Percentiles rank a stretch among this genome's conserved stretches.
Conservation (phyloP, 1,140 invertebrate species). For the Apocrypta bakeri region DNA sequence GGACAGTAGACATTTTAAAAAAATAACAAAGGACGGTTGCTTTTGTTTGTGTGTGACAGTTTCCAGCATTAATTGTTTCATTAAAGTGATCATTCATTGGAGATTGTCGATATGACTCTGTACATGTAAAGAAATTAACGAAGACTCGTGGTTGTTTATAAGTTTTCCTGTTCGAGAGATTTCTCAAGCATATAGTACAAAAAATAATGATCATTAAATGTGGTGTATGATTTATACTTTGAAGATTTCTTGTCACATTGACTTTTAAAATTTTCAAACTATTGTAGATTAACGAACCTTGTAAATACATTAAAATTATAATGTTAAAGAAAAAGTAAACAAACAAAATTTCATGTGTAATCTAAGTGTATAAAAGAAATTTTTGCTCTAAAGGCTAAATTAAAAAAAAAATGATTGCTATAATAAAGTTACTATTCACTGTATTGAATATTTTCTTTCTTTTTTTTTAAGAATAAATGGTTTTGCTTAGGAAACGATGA, state of each 20-base stretch:
- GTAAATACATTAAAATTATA: conserved; percentile 37
- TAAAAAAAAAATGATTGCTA: conserved; percentile 1
- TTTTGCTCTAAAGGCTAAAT: conserved; percentile 1
- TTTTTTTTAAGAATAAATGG: background rate
- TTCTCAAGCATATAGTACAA: conserved; percentile 12
- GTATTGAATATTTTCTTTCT: background rate
- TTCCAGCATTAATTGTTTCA: conserved; percentile 27
- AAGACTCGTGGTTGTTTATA: background rate
- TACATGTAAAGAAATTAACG: background rate
- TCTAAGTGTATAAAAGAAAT: conserved; percentile 36
- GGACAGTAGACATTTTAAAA: background rate
- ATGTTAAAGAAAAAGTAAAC: conserved; percentile 11
- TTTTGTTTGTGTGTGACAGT: conserved; percentile 12
- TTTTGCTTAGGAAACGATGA: background rate
- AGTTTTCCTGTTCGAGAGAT: background rate
- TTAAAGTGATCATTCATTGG: conserved; percentile 17
- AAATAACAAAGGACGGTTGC: background rate
- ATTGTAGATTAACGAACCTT: conserved; percentile 5
- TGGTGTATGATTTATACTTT: conserved; percentile 15
- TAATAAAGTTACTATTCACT: conserved; percentile 6
- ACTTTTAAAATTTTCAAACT: conserved; percentile 1
- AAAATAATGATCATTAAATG: background rate
- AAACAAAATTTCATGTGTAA: conserved; percentile 33
- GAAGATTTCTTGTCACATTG: background rate
- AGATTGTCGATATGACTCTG: conserved; percentile 6